These are phyloP conservation scores for Halichoeres trimaculatus DNA, from an alignment of 2,113 vertebrate genomes.

Conservation along the genomic window DNA sequence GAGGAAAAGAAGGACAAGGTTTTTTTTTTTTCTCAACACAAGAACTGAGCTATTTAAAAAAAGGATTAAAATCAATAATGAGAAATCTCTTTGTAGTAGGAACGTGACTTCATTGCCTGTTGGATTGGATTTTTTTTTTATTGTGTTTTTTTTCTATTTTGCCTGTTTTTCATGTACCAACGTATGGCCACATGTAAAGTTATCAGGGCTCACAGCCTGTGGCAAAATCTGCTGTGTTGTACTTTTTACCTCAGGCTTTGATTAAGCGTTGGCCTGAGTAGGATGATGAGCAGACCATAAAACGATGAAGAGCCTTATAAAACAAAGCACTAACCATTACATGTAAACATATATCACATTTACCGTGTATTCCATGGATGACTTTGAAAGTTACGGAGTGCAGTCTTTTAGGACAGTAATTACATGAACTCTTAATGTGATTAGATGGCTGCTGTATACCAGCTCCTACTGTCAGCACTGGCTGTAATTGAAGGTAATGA, in stretches of 20 bases:
- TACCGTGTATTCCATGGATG: background rate
- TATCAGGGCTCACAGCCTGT: background rate
- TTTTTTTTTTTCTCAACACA: background rate
- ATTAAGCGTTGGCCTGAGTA: background rate
- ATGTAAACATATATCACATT: background rate
- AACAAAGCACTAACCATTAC: background rate
- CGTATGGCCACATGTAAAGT: background rate
- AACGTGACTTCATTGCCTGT: background rate
- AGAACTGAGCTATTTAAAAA: background rate
- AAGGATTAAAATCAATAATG: background rate
- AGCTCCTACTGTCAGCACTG: slow-evolving; percentile 53
- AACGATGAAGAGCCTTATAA: background rate
- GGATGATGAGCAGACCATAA: background rate
- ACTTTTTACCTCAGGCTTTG: background rate
- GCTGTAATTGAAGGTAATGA: slow-evolving; percentile 65
- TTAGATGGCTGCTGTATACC: slow-evolving; percentile 53
- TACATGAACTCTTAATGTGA: slow-evolving; percentile 61
- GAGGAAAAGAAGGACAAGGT: background rate
- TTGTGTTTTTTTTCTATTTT: background rate
- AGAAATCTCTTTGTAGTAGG: background rate
- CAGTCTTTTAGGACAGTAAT: slow-evolving; percentile 49
- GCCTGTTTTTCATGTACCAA: background rate
- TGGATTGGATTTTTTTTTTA: background rate
- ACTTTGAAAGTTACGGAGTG: slow-evolving; percentile 5
- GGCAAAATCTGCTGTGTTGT: background rate